Conservation (phyloP, 2,113 vertebrate species). For the Esox niger region DNA sequence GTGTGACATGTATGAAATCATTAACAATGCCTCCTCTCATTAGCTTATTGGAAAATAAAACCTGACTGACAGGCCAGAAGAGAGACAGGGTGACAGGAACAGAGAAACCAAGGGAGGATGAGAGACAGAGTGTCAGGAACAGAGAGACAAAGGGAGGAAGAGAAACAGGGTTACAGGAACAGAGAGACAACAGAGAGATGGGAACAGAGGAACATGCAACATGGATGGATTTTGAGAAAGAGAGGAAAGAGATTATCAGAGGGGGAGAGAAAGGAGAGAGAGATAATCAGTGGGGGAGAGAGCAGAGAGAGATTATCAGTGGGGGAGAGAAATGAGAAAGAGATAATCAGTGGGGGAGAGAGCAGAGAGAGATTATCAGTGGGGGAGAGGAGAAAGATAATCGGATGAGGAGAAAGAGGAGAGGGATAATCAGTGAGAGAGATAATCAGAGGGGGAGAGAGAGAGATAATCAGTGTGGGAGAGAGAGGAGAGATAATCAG, state of each 20-base stretch:
- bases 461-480: background rate
- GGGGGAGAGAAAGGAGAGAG: background rate
- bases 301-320: background rate
- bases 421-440: too few species aligned
- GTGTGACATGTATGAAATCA: background rate
- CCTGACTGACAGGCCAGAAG: background rate
- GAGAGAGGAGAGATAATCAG: too few species aligned
- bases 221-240: background rate
- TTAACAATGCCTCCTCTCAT: background rate
- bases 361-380: background rate
- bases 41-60: background rate
- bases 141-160: background rate
- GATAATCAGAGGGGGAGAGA: background rate
- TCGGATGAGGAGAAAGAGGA: background rate
- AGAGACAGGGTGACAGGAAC: background rate
- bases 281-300: background rate
- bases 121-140: background rate
- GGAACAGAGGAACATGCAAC: background rate
- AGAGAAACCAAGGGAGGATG: background rate
- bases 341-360: background rate
- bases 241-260: background rate
- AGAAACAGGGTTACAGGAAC: too few species aligned
- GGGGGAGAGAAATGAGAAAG: background rate
- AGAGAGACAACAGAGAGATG: background rate
- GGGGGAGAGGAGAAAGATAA: background rate